A percentile compares a stretch with the other conserved stretches of the same genome.
These are phyloP conservation scores for Uloborus plumipes DNA, from an alignment of 2,888 invertebrate species.

Conservation along the genomic window DNA sequence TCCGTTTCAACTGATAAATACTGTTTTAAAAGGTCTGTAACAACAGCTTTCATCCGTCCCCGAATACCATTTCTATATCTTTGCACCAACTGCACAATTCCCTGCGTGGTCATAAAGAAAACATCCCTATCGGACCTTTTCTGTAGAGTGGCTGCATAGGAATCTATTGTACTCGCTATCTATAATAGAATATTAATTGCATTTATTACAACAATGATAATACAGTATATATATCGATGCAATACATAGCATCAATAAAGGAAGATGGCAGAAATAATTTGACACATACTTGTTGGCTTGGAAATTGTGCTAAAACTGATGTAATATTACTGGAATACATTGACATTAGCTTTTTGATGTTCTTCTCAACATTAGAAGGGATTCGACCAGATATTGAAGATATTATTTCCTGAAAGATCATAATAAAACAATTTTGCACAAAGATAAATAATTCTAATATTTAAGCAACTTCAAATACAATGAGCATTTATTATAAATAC, in stretches of 20 bases:
- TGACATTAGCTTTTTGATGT: conserved; percentile 92
- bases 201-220: background rate
- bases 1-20: conserved; percentile 95
- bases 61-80: conserved; percentile 95
- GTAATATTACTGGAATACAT: conserved; percentile 96
- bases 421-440: background rate
- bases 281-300: conserved; percentile 82
- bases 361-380: conserved; percentile 92
- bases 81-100: conserved; percentile 92
- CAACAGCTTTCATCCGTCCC: conserved; percentile 96
- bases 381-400: conserved; percentile 96
- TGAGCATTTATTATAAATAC: no score
- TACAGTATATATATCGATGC: background rate
- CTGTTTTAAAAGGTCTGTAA: conserved; percentile 90
- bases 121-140: conserved; percentile 92
- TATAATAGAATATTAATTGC: conserved; percentile 55
- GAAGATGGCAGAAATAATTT: conserved; percentile 35
- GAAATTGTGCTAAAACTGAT: conserved; percentile 96
- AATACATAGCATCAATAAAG: background rate
- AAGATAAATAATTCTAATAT: no score
- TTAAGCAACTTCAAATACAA: no score
- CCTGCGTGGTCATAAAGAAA: conserved; percentile 96
- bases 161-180: conserved; percentile 75
- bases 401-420: conserved; percentile 81
- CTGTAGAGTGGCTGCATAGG: conserved; percentile 92